Evolutionary conservation across 2,113 vertebrate genomes (phyloP).

Genomic region (Axis porcinus): DNA sequence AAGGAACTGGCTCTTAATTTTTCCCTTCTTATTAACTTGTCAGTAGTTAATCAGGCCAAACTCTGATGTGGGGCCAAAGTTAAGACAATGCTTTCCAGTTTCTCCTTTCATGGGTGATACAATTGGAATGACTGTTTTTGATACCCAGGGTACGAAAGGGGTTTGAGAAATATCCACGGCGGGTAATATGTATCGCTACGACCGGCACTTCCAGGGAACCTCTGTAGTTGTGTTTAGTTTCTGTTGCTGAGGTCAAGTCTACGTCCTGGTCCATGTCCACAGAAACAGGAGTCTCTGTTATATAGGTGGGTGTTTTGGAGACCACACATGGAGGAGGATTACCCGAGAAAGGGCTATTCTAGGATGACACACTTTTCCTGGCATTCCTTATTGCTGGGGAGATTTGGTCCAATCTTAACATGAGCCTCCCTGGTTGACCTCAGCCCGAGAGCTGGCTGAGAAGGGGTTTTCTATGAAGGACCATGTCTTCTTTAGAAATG

Average conservation of each 20-base stretch:
- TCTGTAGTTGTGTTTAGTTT: neutral
- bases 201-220: neutral
- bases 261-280: neutral
- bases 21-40: neutral
- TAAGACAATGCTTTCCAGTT: neutral
- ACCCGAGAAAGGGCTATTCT: neutral
- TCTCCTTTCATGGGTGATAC: neutral
- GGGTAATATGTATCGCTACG: neutral
- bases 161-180: neutral
- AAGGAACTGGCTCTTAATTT: neutral
- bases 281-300: neutral
- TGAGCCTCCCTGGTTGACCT: neutral
- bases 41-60: neutral
- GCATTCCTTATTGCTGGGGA: neutral
- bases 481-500: neutral
- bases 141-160: neutral
- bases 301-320: neutral
- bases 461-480: neutral
- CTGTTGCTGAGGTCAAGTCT: neutral
- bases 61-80: neutral
- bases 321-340: neutral
- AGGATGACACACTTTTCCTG: neutral
- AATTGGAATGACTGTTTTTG: neutral
- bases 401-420: neutral
- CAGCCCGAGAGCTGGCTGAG: neutral